phyloP scores from a whole-genome alignment of 1,140 invertebrate genomes.

The Drosophila tristis region DNA sequence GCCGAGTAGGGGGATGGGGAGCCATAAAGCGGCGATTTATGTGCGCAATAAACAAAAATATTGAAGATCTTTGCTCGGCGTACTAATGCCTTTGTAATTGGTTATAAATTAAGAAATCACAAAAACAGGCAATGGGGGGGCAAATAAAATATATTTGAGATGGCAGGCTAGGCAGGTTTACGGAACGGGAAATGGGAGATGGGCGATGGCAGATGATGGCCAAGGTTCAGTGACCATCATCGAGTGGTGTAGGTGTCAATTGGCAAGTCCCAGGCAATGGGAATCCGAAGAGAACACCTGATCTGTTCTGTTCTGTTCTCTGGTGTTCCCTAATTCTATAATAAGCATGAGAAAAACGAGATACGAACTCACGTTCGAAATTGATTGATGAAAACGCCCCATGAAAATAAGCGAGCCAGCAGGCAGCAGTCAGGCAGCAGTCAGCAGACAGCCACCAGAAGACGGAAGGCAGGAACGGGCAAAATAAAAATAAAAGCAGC shows the following conservation, averaged over 20 bases:
- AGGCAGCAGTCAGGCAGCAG: not conserved
- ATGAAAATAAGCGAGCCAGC: slow-evolving; percentile 31
- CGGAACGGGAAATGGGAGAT: slow-evolving; percentile 17
- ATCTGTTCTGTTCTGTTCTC: slow-evolving; percentile 2
- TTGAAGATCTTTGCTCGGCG: slow-evolving; percentile 47
- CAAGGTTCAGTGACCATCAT: slow-evolving; percentile 66
- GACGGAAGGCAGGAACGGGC: not conserved
- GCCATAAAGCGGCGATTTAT: slow-evolving; percentile 70
- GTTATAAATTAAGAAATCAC: slow-evolving; percentile 78
- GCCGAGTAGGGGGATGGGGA: slow-evolving; percentile 6
- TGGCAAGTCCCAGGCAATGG: slow-evolving; percentile 15
- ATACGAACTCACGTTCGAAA: slow-evolving; percentile 54
- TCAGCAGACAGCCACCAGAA: too few relatives aligned
- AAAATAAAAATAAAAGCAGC: slow-evolving; percentile 3
- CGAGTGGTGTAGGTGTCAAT: slow-evolving; percentile 65
- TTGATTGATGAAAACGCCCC: slow-evolving; percentile 78
- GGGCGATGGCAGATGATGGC: slow-evolving; percentile 3
- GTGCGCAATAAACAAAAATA: slow-evolving; percentile 76
- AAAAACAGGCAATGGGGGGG: slow-evolving; percentile 29
- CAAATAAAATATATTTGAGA: slow-evolving; percentile 23
- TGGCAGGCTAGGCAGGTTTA: not conserved
- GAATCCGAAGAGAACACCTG: slow-evolving; percentile 14
- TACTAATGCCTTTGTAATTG: slow-evolving; percentile 81
- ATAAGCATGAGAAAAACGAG: slow-evolving; percentile 52
- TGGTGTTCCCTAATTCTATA: slow-evolving; percentile 12